Conservation (phyloP, 2,113 vertebrate species). For the Etheostoma spectabile region DNA sequence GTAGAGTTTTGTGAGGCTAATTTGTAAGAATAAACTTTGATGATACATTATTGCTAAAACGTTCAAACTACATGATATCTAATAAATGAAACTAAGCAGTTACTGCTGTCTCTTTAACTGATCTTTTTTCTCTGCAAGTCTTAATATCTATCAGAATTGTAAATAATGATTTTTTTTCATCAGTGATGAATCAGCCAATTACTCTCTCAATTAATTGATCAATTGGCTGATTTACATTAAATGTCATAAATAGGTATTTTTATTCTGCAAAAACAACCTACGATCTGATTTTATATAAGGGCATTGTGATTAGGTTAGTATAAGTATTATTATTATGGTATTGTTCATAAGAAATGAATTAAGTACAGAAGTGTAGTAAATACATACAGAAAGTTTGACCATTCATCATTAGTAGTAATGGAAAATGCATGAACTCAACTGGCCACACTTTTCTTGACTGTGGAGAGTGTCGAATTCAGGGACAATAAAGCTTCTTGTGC, state of each 20-base stretch:
- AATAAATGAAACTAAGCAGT: not conserved
- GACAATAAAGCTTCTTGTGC: conserved; percentile 27
- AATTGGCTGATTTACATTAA: not conserved
- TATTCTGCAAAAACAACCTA: not conserved
- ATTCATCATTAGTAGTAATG: not conserved
- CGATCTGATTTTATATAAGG: not conserved
- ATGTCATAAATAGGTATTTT: not conserved
- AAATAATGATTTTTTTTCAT: not conserved
- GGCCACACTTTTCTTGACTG: not conserved
- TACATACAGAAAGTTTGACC: not conserved
- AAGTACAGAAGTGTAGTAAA: not conserved
- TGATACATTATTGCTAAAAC: not conserved
- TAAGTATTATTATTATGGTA: not conserved
- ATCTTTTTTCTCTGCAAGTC: not conserved
- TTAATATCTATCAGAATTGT: not conserved
- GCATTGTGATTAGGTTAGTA: not conserved
- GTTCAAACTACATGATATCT: no score
- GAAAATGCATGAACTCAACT: not conserved
- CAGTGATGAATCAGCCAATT: no score
- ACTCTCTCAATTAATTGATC: not conserved
- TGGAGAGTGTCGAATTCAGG: conserved; percentile 15
- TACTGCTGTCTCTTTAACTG: not conserved
- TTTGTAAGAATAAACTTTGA: not conserved
- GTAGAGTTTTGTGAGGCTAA: not conserved
- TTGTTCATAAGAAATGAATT: not conserved